Evolutionary conservation across 1,140 invertebrate species (phyloP), one percentile per base, ranked within the genome.

Genomic region (Camponotus vicinus): DNA sequence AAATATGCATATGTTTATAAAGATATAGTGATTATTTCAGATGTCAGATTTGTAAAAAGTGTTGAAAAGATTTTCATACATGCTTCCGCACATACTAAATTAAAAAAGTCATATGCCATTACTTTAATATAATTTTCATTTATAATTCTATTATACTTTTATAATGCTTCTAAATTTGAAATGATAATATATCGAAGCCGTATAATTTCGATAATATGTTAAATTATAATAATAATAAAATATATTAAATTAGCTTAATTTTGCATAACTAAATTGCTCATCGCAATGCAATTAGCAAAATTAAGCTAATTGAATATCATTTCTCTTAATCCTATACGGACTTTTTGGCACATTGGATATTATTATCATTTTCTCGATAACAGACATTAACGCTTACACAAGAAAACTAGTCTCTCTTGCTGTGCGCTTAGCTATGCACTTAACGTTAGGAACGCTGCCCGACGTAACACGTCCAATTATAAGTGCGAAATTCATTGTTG

Each of bases 401-500:
- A 45, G 75, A 90, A 90, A 88, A 85, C 88, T 66, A 69, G 78
- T 87, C 76, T 66, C 71, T 73, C 83, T 80, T 79, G 85, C 86
- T 66, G 63, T 45, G 32, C 73, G 40, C 67, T 86, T 49, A 82
- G 69, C 73, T 61, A 69, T 79, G 91, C 92, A 93, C 93, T 93
- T 92, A 92, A 90, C 92, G 92, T 93, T 93, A 92, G 91, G 89
- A 93, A 90, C 87, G 79, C 63, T 90, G 90, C 83, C 89, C 88
- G 77, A 80, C 34, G 83, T 90, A 92, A 93, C 92, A 92, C 92
- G 88, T 93, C 91, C 93, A 94, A 94, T 94, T 94, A 94, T 93
- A 94, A 94, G 92, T 92, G 91, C 89, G 91, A 94, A 93, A 94
- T 94, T 93, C 93, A 93, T 93, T 93, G 93, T 93, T 92, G 86